These are phyloP conservation scores for Microcaecilia unicolor DNA, from an alignment of 2,797 vertebrate genomes.

Conservation along the genomic window DNA sequence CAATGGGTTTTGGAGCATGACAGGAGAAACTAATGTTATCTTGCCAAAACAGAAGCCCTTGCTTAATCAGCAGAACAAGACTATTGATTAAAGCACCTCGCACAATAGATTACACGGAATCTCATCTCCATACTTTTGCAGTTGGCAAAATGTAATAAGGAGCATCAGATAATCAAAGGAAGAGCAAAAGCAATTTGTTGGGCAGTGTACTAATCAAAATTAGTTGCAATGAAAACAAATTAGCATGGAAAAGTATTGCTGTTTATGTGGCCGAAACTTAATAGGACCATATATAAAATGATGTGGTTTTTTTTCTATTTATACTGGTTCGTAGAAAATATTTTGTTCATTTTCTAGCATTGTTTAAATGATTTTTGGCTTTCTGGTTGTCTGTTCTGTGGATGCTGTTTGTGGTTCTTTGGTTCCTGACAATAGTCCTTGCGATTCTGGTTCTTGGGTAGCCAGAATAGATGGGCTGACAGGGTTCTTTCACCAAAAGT, in stretches of 20 bases:
- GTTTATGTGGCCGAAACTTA: no score
- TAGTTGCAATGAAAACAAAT: constrained; percentile 45
- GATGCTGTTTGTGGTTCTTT: no score
- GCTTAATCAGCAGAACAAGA: constrained; percentile 82
- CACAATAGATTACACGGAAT: constrained; percentile 67
- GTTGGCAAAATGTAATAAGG: constrained; percentile 51
- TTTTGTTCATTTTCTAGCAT: no score
- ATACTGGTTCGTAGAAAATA: no score
- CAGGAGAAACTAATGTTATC: constrained; percentile 80
- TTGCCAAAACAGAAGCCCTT: constrained; percentile 67
- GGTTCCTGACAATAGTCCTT: no score
- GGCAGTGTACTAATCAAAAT: constrained; percentile 34
- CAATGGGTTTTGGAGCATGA: constrained; percentile 69
- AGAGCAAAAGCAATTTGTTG: constrained; percentile 44
- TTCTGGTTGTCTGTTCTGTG: no score
- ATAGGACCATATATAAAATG: no score
- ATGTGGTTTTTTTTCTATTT: no score
- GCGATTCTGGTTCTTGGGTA: no score
- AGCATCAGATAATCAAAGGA: constrained; percentile 45
- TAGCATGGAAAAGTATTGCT: constrained; percentile 14
- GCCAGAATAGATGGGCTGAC: no score
- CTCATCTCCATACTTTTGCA: constrained; percentile 56
- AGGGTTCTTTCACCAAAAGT: no score
- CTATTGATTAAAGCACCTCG: constrained; percentile 79
- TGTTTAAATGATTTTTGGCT: no score